Conservation (phyloP, 2,888 invertebrate genomes). For the Leuctra nigra region DNA sequence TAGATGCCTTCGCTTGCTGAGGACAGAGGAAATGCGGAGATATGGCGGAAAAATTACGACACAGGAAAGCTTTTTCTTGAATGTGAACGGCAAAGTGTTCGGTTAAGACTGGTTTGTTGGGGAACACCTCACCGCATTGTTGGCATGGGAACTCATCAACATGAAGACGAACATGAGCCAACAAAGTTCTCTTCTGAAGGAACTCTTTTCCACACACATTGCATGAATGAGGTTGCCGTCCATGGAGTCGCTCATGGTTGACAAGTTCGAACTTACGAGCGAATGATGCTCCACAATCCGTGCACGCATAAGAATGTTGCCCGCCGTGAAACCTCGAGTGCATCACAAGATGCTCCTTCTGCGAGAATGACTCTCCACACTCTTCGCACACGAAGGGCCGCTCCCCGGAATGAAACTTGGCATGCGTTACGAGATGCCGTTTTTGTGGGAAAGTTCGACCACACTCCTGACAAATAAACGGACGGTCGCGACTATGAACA, state of each 20-base stretch:
- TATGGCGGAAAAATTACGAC: constrained; percentile 39
- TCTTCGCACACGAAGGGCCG: constrained; percentile 78
- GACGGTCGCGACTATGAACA: constrained; percentile 72
- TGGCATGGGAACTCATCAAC: constrained; percentile 52
- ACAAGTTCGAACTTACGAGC: constrained; percentile 80
- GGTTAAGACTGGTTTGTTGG: constrained; percentile 60
- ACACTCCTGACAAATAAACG: constrained; percentile 76
- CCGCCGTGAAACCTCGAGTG: constrained; percentile 93
- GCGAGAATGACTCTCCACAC: constrained; percentile 88
- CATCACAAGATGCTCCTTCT: constrained; percentile 85
- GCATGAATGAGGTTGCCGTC: constrained; percentile 72
- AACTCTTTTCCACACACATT: constrained; percentile 66
- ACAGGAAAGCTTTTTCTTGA: constrained; percentile 41
- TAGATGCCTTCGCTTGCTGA: constrained; percentile 17
- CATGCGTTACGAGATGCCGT: constrained; percentile 75
- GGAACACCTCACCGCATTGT: constrained; percentile 71
- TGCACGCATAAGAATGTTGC: constrained; percentile 89
- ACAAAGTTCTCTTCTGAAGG: constrained; percentile 72
- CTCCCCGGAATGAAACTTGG: constrained; percentile 81
- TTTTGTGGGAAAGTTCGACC: constrained; percentile 75
- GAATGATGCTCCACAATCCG: constrained; percentile 81
- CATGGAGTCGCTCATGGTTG: constrained; percentile 75
- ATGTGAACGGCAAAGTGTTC: constrained; percentile 53
- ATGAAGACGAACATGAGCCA: constrained; percentile 66
- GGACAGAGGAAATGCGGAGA: constrained; percentile 25